Evolutionary conservation across 2,888 invertebrate species (phyloP), one percentile per base, ranked within the genome.

Genomic region (Dysmachus trigonus): DNA sequence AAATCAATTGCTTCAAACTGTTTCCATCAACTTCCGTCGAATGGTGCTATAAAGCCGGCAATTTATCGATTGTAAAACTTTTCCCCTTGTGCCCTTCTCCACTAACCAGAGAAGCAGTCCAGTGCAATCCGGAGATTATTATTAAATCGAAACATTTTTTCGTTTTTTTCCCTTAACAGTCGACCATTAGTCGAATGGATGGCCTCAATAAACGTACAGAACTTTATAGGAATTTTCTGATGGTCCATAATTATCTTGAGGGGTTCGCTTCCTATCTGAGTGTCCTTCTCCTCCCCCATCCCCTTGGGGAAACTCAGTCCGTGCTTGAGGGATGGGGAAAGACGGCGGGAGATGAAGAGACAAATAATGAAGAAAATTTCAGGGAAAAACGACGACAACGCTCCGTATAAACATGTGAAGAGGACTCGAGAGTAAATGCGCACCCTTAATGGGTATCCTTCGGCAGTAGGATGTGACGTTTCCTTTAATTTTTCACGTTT

Each of bases 151-250:
- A 81, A 81, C 81, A 27, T 47, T 79, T 51, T 51, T 27, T 15
- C 31, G 6, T 27, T n/a, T 27, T n/a, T 27, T 27, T 62, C 22
- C 62, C 27, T 8, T 47, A 53, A 81, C 53, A 33, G 30, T 53
- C n/a, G 30, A 31, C 47, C 81, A 47, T 81, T 81, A 33, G 53
- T 27, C 22, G 81, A 81, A 33, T 62, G 81, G 53, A 81, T 35
- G 31, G 47, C 51, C 33, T 18, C 53, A 51, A 81, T 51, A 62
- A 62, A 30, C 8, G 81, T n/a, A 81, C 81, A 81, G 53, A 81
- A 81, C 47, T 77, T 77, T 30, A 27, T 53, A 62, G 53, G 53
- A 81, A 81, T 33, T 81, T 33, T 81, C 53, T 81, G 81, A 81
- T 33, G 81, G 53, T 27, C 53, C 33, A 81, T 81, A 53, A 81